Conservation (phyloP, 2,113 vertebrate genomes). For the Gambusia holbrooki region DNA sequence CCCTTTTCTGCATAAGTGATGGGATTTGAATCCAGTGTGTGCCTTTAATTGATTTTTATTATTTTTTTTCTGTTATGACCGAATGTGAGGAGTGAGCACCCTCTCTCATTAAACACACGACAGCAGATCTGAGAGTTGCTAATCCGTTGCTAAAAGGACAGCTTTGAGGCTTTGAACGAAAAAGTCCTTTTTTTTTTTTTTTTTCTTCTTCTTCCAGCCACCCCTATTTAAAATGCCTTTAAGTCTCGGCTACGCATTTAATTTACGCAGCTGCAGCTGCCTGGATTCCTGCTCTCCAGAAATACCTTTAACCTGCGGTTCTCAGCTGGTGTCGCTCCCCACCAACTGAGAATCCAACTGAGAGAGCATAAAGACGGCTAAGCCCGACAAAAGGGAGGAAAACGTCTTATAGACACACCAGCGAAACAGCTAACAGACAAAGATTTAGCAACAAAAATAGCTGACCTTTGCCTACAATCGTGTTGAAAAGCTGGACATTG, state of each 20-base stretch:
- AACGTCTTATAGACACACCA: not conserved
- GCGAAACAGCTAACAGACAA: slow-evolving; percentile 7
- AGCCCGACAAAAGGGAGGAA: not conserved
- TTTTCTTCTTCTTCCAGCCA: slow-evolving; percentile 18
- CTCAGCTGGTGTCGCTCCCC: slow-evolving; percentile 9
- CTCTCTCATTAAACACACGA: slow-evolving; percentile 39
- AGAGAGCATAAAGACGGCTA: not conserved
- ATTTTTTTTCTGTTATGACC: slow-evolving; percentile 48
- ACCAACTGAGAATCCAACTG: slow-evolving; percentile 13
- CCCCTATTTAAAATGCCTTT: slow-evolving; percentile 19
- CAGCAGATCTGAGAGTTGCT: slow-evolving; percentile 47
- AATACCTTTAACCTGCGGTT: slow-evolving; percentile 26
- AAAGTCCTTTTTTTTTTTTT: slow-evolving; percentile 3
- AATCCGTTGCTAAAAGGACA: slow-evolving; percentile 53
- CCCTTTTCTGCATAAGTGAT: not conserved
- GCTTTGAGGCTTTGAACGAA: slow-evolving; percentile 26
- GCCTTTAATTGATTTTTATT: slow-evolving; percentile 45
- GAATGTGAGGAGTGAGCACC: slow-evolving; percentile 37
- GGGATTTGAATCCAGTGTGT: slow-evolving; percentile 34
- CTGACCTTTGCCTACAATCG: slow-evolving; percentile 6
- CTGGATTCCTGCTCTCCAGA: slow-evolving; percentile 22
- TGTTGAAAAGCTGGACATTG: slow-evolving; percentile 34
- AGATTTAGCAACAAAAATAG: slow-evolving; percentile 18
- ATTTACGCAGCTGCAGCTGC: slow-evolving; percentile 17
- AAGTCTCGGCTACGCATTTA: slow-evolving; percentile 17